Percentiles rank a stretch among this genome's conserved stretches.
phyloP scores from a whole-genome alignment of 2,113 vertebrate genomes.

The Morone chrysops region DNA sequence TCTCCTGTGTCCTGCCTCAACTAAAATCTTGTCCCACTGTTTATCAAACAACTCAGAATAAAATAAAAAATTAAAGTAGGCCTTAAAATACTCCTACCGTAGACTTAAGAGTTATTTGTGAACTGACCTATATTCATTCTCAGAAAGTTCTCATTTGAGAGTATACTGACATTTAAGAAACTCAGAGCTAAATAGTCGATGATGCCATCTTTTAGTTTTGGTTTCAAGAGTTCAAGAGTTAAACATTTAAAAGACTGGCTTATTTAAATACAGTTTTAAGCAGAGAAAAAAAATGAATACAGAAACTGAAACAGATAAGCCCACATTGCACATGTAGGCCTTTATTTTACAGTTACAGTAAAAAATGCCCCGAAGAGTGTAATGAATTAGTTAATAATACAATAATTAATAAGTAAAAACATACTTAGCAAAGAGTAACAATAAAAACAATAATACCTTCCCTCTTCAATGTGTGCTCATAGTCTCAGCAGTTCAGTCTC shows the following conservation, averaged over 20 bases:
- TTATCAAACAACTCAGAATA: constrained; percentile 5
- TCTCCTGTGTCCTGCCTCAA: neutral
- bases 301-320: neutral
- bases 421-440: too few species aligned
- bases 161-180: neutral
- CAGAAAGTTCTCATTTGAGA: neutral
- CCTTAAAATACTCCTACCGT: neutral
- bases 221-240: neutral
- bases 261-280: neutral
- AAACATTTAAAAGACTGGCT: neutral
- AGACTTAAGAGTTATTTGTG: neutral
- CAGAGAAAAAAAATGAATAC: neutral
- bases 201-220: neutral
- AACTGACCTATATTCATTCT: neutral
- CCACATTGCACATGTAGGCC: neutral
- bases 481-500: neutral
- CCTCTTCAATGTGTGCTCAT: neutral
- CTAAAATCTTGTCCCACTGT: neutral
- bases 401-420: too few species aligned
- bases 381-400: too few species aligned
- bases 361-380: neutral
- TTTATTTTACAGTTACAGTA: neutral
- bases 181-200: neutral
- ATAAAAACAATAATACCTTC: too few species aligned
- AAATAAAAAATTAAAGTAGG: neutral